Evolutionary conservation across 2,888 invertebrate species (phyloP), one percentile per base, ranked within the genome.

Genomic region (Pseudanteris insignis): DNA sequence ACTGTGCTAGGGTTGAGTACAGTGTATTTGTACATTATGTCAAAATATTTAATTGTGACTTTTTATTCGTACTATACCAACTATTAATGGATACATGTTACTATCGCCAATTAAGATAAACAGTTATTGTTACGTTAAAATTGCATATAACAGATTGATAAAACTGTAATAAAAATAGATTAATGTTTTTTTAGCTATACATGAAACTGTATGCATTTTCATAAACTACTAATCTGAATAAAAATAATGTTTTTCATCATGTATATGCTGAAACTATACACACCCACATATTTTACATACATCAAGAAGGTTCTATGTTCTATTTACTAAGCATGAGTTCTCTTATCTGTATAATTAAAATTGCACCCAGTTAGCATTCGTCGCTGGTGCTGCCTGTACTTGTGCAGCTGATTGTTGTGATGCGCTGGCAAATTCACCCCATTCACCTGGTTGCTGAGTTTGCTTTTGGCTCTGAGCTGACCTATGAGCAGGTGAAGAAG

Each of bases 401-500:
- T 68, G 41, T 37, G 65, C 36, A 48, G 68, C 61, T 11, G 68
- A 62, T 25, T 70, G 66, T 44, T 78, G 78, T 2, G 78, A 73
- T 18, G 79, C 79, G 51, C 79, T 79, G 67, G 89, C 88, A 75
- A 90, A 92, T 72, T 92, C 92, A 21, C 91, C 89, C 91, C 91
- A 92, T 67, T 89, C 88, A 2, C 57, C 37, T 2, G 41, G 28
- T 36, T 46, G 46, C 48, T 80, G 76, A 66, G 73, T 76, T 18
- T 18, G 18, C 18, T 3, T 4, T 5, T 81, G 81, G 8, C 82
- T 81, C 44, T 87, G 85, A 12, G 85, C 83, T 24, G 88, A 86
- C 48, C 85, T 86, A 66, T 90, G 89, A 40, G 89, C 89, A 24
- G 92, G 92, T 8, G 93, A 92, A 4, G 86, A 86, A n/a, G 88